phyloP scores from a whole-genome alignment of 2,113 vertebrate species.

The Psephotus haematonotus region DNA sequence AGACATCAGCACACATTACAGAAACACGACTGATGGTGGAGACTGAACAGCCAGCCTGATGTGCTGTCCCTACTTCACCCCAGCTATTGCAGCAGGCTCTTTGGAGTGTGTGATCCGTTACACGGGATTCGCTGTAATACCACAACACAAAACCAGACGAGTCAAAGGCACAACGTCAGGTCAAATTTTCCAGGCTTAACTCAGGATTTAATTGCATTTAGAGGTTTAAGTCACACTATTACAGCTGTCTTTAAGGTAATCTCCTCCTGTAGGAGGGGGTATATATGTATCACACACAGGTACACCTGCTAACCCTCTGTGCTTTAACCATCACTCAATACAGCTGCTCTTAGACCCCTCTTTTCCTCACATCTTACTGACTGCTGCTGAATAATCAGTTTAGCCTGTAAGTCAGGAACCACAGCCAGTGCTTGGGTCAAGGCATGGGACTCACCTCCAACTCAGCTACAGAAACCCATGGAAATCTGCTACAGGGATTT shows the following conservation, averaged over 20 bases:
- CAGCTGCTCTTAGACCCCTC: background rate
- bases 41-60: background rate
- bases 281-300: background rate
- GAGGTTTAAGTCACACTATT: conserved; percentile 22
- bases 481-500: background rate
- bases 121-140: accelerated
- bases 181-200: conserved; percentile 39
- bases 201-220: conserved; percentile 60
- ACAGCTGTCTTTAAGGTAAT: conserved; percentile 3
- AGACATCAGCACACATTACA: background rate
- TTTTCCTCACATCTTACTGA: background rate
- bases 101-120: background rate
- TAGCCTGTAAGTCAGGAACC: background rate
- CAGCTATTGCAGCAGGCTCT: background rate
- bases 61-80: background rate
- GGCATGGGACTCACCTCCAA: background rate
- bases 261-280: background rate
- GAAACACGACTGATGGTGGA: background rate
- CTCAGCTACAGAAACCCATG: background rate
- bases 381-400: background rate
- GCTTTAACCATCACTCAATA: background rate
- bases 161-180: conserved; percentile 30
- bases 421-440: accelerated
- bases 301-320: background rate
- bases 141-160: background rate